phyloP scores from a whole-genome alignment of 2,113 vertebrate genomes.

The Lophotis ruficrista region DNA sequence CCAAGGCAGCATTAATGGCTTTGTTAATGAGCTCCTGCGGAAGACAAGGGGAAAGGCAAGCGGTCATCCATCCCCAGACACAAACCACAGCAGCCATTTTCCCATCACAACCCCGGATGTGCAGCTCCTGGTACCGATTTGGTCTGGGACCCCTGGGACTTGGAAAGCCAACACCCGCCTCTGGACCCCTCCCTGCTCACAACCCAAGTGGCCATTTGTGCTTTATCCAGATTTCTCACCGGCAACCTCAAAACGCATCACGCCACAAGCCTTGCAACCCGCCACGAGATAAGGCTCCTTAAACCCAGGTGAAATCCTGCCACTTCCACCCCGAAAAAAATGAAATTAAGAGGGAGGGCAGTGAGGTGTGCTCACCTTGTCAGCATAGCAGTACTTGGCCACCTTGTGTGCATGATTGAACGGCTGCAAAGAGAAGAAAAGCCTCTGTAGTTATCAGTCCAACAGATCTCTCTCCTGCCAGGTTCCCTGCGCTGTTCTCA shows the following conservation, averaged over 20 bases:
- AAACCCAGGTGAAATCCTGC: neutral
- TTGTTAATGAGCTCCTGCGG: conserved; percentile 87
- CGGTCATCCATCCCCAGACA: neutral
- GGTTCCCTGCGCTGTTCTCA: neutral
- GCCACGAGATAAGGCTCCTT: fast-evolving
- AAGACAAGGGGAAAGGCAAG: neutral
- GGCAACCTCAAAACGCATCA: neutral
- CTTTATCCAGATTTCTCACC: neutral
- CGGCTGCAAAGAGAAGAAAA: conserved; percentile 77
- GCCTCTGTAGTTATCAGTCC: neutral
- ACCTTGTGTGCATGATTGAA: conserved; percentile 91
- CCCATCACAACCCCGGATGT: neutral
- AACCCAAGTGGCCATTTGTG: fast-evolving
- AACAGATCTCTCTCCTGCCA: fast-evolving
- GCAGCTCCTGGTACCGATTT: fast-evolving
- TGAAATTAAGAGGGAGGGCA: neutral
- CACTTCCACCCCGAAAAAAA: fast-evolving
- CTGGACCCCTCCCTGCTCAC: neutral
- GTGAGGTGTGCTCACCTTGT: conserved; percentile 81
- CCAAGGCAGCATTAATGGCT: conserved; percentile 85
- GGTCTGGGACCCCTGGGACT: neutral
- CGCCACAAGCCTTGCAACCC: fast-evolving
- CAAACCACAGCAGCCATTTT: neutral
- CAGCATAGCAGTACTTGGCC: conserved; percentile 95
- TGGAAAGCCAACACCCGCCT: neutral